These are phyloP conservation scores for Drosophila picticornis DNA, from an alignment of 2,888 invertebrate genomes.

Conservation along the genomic window DNA sequence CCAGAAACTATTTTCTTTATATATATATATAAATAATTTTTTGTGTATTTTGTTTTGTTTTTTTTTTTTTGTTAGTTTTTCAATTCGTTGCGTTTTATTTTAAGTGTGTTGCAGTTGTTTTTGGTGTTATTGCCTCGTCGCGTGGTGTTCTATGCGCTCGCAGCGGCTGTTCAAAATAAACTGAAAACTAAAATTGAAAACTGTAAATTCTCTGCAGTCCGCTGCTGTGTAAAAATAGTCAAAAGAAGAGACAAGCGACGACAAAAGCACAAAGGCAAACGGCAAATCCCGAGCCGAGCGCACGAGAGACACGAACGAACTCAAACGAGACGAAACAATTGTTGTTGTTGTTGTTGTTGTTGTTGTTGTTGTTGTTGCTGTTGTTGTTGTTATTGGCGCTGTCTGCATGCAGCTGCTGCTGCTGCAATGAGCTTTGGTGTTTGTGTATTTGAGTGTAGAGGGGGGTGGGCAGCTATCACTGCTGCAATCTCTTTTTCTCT, in stretches of 20 bases:
- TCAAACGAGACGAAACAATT: slow-evolving; percentile 10
- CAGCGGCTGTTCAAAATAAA: slow-evolving; percentile 76
- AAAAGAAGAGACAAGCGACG: slow-evolving; percentile 54
- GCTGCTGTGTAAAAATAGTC: slow-evolving; percentile 67
- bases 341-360: slow-evolving; percentile 12
- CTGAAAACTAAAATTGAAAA: slow-evolving; percentile 50
- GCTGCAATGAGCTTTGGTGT: not conserved
- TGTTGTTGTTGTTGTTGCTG: not conserved
- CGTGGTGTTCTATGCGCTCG: slow-evolving; percentile 69
- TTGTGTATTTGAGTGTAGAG: not conserved
- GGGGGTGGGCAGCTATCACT: slow-evolving; percentile 2
- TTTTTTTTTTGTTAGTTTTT: not conserved
- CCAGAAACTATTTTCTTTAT: slow-evolving; percentile 17
- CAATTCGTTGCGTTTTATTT: slow-evolving; percentile 26
- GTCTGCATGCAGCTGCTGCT: slow-evolving; percentile 50
- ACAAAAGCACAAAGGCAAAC: slow-evolving; percentile 6
- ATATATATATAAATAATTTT: not conserved
- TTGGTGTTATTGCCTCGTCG: slow-evolving; percentile 30
- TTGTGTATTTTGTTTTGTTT: no score
- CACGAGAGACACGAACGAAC: slow-evolving; percentile 32
- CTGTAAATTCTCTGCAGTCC: slow-evolving; percentile 64
- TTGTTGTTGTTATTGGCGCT: slow-evolving; percentile 8
- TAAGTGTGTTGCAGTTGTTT: slow-evolving; percentile 4
- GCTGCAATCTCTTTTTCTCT: slow-evolving; percentile 42
- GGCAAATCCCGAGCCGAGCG: slow-evolving; percentile 31